Evolutionary conservation across 2,797 vertebrate species (phyloP).

Genomic region (Margarornis squamiger): DNA sequence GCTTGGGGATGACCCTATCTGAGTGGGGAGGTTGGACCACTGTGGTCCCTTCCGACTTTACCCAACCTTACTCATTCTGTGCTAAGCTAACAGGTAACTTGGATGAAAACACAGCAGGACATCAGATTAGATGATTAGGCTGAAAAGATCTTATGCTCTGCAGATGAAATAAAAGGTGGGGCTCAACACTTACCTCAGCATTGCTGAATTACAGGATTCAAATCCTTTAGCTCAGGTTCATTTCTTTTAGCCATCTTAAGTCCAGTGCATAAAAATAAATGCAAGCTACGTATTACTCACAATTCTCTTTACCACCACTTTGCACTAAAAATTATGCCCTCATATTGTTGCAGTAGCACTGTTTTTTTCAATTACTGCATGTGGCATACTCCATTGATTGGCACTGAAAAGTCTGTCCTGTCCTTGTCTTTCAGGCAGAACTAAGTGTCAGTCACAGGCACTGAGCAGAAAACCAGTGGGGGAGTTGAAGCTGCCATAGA

Average conservation of each 20-base stretch:
- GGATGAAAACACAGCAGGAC: not conserved
- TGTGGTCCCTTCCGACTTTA: not conserved
- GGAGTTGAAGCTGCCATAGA: not conserved
- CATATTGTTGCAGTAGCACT: not conserved
- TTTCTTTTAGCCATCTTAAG: not conserved
- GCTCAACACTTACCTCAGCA: not conserved
- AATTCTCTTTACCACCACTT: not conserved
- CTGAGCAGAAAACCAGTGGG: not conserved
- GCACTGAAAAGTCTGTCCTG: constrained; percentile 3
- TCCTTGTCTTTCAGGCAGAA: constrained; percentile 52
- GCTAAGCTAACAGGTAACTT: not conserved
- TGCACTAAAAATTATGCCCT: not conserved
- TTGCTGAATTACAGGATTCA: not conserved
- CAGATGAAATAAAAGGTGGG: not conserved
- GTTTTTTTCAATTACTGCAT: constrained; percentile 37
- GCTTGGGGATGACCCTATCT: not conserved
- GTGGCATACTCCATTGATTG: constrained; percentile 17
- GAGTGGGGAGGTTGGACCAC: not conserved
- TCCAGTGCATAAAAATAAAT: constrained; percentile 10
- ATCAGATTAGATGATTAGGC: not conserved
- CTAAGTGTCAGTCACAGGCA: constrained; percentile 32
- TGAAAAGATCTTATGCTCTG: not conserved
- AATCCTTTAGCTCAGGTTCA: not conserved
- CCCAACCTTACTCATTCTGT: not conserved
- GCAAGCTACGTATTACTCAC: not conserved